Evolutionary conservation across 1,140 invertebrate genomes (phyloP).

Genomic region (Lucilia cuprina): DNA sequence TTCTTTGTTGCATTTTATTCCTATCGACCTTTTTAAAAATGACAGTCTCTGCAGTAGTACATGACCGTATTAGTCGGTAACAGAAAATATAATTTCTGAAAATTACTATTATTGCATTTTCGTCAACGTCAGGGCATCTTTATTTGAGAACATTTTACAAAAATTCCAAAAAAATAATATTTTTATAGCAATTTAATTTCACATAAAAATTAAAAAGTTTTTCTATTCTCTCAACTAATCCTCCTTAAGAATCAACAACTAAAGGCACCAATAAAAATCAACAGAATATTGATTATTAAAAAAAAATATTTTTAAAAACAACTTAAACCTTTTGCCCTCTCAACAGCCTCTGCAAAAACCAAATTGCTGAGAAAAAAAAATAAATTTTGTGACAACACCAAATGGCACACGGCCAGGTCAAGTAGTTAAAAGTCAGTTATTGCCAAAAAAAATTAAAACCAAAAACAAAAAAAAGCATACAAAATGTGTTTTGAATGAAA

Average conservation of each 20-base stretch:
- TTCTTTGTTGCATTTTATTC: too few species aligned
- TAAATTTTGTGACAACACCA: neutral
- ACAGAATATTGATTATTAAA: neutral
- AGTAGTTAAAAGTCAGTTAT: neutral
- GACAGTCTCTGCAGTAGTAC: too few species aligned
- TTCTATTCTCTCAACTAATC: neutral
- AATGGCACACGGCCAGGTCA: constrained; percentile 25
- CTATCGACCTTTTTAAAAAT: too few species aligned
- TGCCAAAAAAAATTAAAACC: neutral
- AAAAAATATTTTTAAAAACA: neutral
- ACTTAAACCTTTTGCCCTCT: neutral
- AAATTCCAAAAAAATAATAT: too few species aligned
- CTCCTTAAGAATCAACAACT: neutral
- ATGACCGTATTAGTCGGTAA: too few species aligned
- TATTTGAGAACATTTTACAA: too few species aligned
- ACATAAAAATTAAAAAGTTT: too few species aligned
- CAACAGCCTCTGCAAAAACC: neutral
- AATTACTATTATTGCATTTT: too few species aligned
- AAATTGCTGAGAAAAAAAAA: neutral
- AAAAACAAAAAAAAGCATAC: neutral
- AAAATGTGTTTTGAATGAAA: neutral
- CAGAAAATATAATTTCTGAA: too few species aligned
- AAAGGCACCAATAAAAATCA: neutral
- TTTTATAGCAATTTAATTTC: too few species aligned
- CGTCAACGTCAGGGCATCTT: too few species aligned